Percentiles rank a stretch among this genome's conserved stretches.
phyloP scores from a whole-genome alignment of 1,140 invertebrate species.

The Halyomorpha halys region DNA sequence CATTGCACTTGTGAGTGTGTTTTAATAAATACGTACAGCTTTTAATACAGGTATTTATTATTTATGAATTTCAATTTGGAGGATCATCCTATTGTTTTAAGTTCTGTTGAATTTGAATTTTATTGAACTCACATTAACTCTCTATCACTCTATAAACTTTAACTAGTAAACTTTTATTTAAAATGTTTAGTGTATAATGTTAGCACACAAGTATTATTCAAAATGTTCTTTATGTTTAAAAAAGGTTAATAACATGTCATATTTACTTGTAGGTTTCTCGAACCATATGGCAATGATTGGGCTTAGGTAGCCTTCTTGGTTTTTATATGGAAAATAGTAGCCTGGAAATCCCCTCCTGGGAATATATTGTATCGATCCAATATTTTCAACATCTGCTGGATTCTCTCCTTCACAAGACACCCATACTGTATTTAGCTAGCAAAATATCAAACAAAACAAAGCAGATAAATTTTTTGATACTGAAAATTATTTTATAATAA shows the following conservation, averaged over 20 bases:
- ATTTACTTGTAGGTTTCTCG: constrained; percentile 61
- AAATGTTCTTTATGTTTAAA: too few species aligned
- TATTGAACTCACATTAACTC: too few species aligned
- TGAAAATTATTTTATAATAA: neutral
- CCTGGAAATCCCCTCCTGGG: constrained; percentile 65
- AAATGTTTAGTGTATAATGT: too few species aligned
- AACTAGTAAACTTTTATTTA: too few species aligned
- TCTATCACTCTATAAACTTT: too few species aligned
- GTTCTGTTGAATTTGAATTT: too few species aligned
- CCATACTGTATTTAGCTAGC: constrained; percentile 63
- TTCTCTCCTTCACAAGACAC: constrained; percentile 82
- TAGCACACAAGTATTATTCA: too few species aligned
- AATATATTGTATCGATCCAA: constrained; percentile 65
- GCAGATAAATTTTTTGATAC: neutral
- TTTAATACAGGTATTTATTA: too few species aligned
- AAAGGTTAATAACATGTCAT: neutral
- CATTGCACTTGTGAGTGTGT: too few species aligned
- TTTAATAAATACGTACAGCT: too few species aligned
- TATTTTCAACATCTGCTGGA: constrained; percentile 76
- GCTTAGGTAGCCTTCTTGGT: constrained; percentile 72
- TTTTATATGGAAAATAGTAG: constrained; percentile 71
- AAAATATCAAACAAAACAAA: constrained; percentile 4
- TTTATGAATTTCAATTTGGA: too few species aligned
- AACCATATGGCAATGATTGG: constrained; percentile 81
- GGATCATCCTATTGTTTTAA: too few species aligned